Evolutionary conservation across 2,113 vertebrate genomes (phyloP).

Genomic region (Cervus canadensis): DNA sequence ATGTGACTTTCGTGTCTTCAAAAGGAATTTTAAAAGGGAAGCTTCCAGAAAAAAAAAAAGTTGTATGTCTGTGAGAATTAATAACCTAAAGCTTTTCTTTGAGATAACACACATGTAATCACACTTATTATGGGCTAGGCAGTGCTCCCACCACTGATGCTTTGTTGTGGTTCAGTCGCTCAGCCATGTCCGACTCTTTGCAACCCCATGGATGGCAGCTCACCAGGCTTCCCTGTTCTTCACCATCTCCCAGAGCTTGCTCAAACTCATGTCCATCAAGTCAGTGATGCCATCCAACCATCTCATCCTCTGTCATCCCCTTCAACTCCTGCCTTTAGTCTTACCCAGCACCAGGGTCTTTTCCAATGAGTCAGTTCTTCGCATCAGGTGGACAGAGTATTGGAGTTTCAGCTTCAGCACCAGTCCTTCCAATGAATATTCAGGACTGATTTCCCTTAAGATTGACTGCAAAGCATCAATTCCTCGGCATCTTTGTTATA

Average conservation of each 20-base stretch:
- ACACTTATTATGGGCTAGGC: neutral
- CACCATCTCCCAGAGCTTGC: neutral
- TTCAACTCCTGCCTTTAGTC: neutral
- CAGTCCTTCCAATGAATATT: neutral
- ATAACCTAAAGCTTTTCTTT: neutral
- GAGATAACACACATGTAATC: neutral
- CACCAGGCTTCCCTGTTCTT: neutral
- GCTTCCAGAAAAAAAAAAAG: neutral
- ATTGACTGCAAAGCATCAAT: neutral
- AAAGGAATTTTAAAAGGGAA: neutral
- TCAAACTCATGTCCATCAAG: neutral
- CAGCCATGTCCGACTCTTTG: neutral
- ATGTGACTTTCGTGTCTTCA: neutral
- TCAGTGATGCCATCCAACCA: neutral
- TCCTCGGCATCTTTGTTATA: fast-evolving
- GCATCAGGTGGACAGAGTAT: neutral
- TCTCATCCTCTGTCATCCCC: neutral
- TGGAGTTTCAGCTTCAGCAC: neutral
- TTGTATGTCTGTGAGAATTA: neutral
- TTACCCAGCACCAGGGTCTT: neutral
- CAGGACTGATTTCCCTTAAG: neutral
- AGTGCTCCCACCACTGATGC: neutral
- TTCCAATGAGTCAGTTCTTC: neutral
- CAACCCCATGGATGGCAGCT: neutral
- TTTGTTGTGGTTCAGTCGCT: neutral